Conservation (phyloP, 2,888 invertebrate genomes). For the Amaurobius ferox region DNA sequence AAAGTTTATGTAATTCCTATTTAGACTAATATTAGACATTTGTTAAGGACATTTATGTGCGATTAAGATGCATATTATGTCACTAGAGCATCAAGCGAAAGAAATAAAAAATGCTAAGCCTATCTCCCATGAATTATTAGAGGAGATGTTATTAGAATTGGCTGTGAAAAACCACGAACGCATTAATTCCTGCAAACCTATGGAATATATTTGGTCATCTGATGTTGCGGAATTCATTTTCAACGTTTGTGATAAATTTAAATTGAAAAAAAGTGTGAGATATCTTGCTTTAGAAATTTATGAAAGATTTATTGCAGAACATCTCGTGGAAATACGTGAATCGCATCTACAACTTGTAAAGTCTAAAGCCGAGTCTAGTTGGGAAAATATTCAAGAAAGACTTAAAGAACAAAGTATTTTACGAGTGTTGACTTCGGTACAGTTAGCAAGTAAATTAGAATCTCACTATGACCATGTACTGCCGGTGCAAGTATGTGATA, state of each 20-base stretch:
- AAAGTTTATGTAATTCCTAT: too few species aligned
- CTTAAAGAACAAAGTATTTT: conserved; percentile 36
- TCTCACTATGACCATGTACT: conserved; percentile 46
- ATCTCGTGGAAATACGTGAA: conserved; percentile 33
- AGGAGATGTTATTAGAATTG: conserved; percentile 48
- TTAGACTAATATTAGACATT: too few species aligned
- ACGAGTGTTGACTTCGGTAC: conserved; percentile 37
- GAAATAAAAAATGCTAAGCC: conserved; percentile 17
- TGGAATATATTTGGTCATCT: conserved; percentile 44
- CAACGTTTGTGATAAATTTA: conserved; percentile 27
- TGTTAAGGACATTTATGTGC: too few species aligned
- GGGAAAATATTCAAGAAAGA: conserved; percentile 52
- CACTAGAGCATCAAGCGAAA: not conserved
- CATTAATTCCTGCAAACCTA: conserved; percentile 20
- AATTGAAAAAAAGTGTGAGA: conserved; percentile 26
- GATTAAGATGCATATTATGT: conserved; percentile 27
- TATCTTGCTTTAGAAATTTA: conserved; percentile 52
- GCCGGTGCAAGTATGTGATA: conserved; percentile 27
- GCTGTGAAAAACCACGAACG: conserved; percentile 36
- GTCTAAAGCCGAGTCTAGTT: conserved; percentile 16
- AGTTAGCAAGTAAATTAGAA: conserved; percentile 54
- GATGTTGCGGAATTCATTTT: conserved; percentile 43
- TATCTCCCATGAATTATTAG: conserved; percentile 46
- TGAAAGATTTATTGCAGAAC: conserved; percentile 45
- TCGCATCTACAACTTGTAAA: conserved; percentile 11